Base-by-base conservation (phyloP, 2,888 invertebrate species). In the Celastrina argiolus region DNA sequence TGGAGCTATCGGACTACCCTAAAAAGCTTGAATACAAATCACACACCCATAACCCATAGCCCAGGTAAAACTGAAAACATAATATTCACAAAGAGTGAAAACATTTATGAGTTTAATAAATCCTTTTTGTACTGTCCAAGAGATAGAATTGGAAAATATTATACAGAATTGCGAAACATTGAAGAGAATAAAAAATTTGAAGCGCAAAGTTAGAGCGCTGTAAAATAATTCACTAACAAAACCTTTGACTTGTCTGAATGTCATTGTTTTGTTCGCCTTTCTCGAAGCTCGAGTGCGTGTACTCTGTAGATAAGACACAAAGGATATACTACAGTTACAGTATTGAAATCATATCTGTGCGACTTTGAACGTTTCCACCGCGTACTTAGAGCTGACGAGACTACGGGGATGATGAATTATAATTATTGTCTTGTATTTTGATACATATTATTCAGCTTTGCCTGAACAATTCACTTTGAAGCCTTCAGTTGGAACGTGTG, bases 191-290 rank as follows among this genome's bases (percentile, higher is more conserved):
- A 51, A 51, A 51, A 51, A 45, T 10, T 45, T 51, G 18, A 16
- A 36, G 39, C 16, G 66, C 67, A 66, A 51, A 63, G 63, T 65
- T 65, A 63, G 64, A 64, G 56, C 63, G 51, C 65, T 65, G 64
- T 41, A 51, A 68, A 42, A 42, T 59, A 56, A 64, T 64, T 66
- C 68, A 67, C 61, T 59, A 69, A 66, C 59, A 42, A 66, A 69
- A 69, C 69, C 65, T 69, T 69, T 69, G 71, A 69, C 68, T 68
- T 69, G 72, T 71, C 68, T 69, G 68, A 71, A 71, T 69, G 67
- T 69, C 72, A 65, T 67, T 72, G 69, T 72, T 68, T 67, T 69
- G 63, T 58, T 66, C 41, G 58, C 65, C 39, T 56, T 66, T 28
- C 65, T 63, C 67, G 26, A 39, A 69, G 65, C 66, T 67, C 34